These are phyloP conservation scores for Lithosia quadra DNA, from an alignment of 2,888 invertebrate species.

Conservation along the genomic window DNA sequence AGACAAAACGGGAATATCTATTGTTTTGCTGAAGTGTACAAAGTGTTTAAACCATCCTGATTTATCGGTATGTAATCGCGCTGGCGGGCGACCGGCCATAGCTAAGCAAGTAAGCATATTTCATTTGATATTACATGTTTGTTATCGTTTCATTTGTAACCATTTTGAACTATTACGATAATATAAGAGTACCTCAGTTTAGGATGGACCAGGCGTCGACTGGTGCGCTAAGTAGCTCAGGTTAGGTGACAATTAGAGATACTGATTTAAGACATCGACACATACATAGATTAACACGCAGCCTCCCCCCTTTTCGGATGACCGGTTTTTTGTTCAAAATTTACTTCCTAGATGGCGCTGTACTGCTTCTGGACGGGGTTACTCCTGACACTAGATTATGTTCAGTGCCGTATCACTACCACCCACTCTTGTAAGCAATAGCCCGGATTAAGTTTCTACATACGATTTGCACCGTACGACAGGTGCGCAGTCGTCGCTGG, in stretches of 20 bases:
- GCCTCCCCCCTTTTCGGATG: slow-evolving; percentile 70
- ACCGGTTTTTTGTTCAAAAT: slow-evolving; percentile 76
- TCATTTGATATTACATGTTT: slow-evolving; percentile 84
- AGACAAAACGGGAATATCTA: slow-evolving; percentile 72
- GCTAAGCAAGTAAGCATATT: slow-evolving; percentile 86
- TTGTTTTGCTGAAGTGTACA: slow-evolving; percentile 82
- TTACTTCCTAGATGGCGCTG: slow-evolving; percentile 55
- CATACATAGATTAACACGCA: slow-evolving; percentile 77
- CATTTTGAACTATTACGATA: slow-evolving; percentile 85
- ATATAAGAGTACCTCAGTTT: slow-evolving; percentile 85
- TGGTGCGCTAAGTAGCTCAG: slow-evolving; percentile 82
- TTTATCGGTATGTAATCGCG: slow-evolving; percentile 73
- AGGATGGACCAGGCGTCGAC: slow-evolving; percentile 87
- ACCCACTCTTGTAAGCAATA: slow-evolving; percentile 75
- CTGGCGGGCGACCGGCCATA: slow-evolving; percentile 79
- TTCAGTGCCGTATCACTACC: slow-evolving; percentile 53
- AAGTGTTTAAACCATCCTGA: slow-evolving; percentile 78
- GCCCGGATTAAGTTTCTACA: slow-evolving; percentile 79
- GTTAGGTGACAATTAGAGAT: slow-evolving; percentile 77
- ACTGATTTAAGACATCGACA: slow-evolving; percentile 81
- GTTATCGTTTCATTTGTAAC: slow-evolving; percentile 86
- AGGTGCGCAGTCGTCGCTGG: slow-evolving; percentile 83
- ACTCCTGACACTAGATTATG: neutral
- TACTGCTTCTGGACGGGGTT: slow-evolving; percentile 5
- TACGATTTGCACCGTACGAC: slow-evolving; percentile 68